Conservation (phyloP, 2,797 vertebrate species). For the Numenius phaeopus region DNA sequence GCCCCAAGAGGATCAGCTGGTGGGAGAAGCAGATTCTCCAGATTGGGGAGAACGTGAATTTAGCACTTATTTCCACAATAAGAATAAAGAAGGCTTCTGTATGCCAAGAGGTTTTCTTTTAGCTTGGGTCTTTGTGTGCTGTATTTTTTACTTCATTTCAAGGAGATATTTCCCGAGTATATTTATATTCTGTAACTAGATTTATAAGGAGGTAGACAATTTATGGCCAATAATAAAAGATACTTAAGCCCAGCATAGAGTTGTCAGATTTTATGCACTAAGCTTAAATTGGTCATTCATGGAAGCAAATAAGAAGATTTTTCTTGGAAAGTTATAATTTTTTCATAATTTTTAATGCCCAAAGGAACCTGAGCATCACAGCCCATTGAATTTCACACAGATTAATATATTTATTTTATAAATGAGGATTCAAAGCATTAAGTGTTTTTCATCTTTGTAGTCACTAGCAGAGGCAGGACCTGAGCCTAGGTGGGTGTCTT, state of each 20-base stretch:
- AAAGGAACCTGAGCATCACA: background rate
- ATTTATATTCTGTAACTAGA: background rate
- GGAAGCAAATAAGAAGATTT: background rate
- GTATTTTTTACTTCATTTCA: background rate
- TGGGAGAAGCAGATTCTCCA: background rate
- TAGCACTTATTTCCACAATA: background rate
- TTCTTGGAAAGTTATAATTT: background rate
- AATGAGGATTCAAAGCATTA: background rate
- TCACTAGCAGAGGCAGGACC: background rate
- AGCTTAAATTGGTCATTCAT: background rate
- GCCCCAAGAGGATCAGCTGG: fast-evolving
- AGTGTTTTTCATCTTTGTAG: background rate
- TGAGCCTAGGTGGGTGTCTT: background rate
- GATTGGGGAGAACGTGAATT: background rate
- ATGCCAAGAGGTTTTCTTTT: background rate
- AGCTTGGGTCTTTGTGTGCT: background rate
- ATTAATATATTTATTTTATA: background rate
- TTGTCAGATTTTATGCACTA: background rate
- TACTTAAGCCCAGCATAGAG: background rate
- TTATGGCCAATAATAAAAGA: constrained; percentile 18
- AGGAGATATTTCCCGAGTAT: background rate
- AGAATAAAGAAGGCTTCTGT: background rate
- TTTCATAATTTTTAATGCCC: background rate
- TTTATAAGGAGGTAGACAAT: constrained; percentile 2
- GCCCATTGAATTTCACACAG: background rate